Base-by-base conservation (phyloP, 1,140 invertebrate species). In the Diuraphis noxia region DNA sequence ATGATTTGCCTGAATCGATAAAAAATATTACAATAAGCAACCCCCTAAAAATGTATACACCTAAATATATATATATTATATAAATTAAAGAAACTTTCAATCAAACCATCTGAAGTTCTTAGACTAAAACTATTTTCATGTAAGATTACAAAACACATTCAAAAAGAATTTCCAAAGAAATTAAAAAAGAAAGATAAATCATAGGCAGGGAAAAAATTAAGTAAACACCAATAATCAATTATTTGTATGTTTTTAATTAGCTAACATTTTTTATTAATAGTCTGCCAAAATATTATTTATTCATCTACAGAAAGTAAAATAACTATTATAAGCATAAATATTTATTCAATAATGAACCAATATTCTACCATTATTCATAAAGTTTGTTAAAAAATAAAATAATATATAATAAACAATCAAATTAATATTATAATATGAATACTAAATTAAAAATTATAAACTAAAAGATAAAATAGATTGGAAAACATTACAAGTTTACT, bases 351-450 rank as follows among this genome's bases (percentile, higher is more conserved):
- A 25, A 38, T 36, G 43, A 52, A 86, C 46, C 46, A 52, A 36
- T 86, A 52, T 25, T 86, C 3, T 30, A 82, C 38, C 38, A 30
- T 72, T 72, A 72, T 34, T 72, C 5, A 17, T 72, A 13, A 63
- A 72, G 13, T 72, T 19, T 30, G 38, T 82, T 82, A 82, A 82
- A 82, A n/a, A 85, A 85, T 86, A 25, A 49, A 82, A 82, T 81
- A 82, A 82, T 72, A 72, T 21, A 46, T 85, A 43, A 84, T 84
- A 86, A 84, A 86, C n/a, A 85, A 87, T 36, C 10, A 88, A 88
- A 56, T 56, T 88, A 63, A 63, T 88, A 17, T 63, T 88, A 87
- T 23, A 87, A 87, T 87, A 40, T 30, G 40, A 38, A 88, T 25
- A 88, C 86, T 88, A 56, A 63, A 40, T 63, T n/a, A 87, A 46